Conservation (phyloP, 2,113 vertebrate genomes). For the Indri indri region DNA sequence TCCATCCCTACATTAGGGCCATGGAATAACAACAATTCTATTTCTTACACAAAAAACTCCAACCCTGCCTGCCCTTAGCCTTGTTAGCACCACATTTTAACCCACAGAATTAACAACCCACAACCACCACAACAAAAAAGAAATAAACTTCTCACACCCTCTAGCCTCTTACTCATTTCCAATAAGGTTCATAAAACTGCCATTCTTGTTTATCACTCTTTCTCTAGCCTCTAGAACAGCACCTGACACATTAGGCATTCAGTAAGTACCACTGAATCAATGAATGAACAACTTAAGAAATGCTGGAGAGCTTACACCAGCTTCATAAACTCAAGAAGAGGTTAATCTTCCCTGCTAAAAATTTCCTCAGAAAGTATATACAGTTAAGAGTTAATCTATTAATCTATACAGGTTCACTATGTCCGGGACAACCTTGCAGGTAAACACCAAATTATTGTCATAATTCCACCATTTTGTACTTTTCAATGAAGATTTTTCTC, state of each 20-base stretch:
- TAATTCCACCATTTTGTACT: background rate
- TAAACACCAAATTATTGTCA: background rate
- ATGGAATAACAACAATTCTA: background rate
- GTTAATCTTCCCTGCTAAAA: background rate
- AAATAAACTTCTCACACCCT: background rate
- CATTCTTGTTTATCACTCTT: background rate
- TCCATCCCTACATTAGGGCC: background rate
- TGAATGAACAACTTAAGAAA: background rate
- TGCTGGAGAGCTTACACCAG: background rate
- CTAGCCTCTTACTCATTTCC: background rate
- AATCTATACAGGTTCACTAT: background rate
- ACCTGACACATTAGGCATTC: background rate
- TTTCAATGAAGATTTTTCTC: conserved; percentile 9
- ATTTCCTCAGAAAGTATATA: background rate
- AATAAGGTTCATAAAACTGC: background rate
- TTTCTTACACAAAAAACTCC: background rate
- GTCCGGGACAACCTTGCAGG: background rate
- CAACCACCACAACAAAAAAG: background rate
- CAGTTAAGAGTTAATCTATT: background rate
- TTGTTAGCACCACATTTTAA: background rate
- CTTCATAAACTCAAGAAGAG: background rate
- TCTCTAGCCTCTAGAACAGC: background rate
- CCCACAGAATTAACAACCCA: background rate
- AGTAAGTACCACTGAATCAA: background rate
- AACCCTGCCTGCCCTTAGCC: background rate